These are phyloP conservation scores for Drosophila aldrichi DNA, from an alignment of 2,888 invertebrate genomes.

Conservation along the genomic window DNA sequence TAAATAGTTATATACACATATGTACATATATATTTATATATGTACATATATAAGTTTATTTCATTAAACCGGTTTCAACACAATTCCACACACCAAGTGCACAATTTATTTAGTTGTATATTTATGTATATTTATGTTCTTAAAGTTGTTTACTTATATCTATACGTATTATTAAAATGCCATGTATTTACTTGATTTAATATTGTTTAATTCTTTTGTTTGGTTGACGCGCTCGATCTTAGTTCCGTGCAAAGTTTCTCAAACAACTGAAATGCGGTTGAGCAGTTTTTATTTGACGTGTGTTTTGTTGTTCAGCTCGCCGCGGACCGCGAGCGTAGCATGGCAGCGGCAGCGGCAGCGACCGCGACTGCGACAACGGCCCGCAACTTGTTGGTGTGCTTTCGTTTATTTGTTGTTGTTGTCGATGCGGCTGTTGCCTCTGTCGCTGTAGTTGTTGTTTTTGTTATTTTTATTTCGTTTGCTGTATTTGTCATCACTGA, in stretches of 20 bases:
- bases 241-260: constrained; percentile 69
- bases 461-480: constrained; percentile 34
- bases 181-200: constrained; percentile 41
- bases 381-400: constrained; percentile 50
- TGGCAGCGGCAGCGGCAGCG: not conserved
- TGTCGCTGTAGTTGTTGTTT: constrained; percentile 2
- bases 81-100: not conserved
- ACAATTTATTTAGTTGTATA: not conserved
- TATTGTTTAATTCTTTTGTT: constrained; percentile 31
- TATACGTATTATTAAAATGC: constrained; percentile 8
- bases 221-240: constrained; percentile 53
- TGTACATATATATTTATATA: not conserved
- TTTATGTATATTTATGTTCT: constrained; percentile 2
- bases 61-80: constrained; percentile 17
- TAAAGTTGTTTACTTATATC: constrained; percentile 5
- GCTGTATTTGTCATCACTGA: constrained; percentile 45
- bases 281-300: constrained; percentile 41
- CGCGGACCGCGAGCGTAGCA: constrained; percentile 29
- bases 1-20: not conserved
- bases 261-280: constrained; percentile 69
- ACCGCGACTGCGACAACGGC: constrained; percentile 28
- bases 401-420: constrained; percentile 3
- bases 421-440: constrained; percentile 1
- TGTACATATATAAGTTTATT: not conserved
- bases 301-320: constrained; percentile 30